Percentiles rank a stretch among this genome's conserved stretches.
Evolutionary conservation across 2,888 invertebrate species (phyloP).

Genomic region (Dasypolia templi): DNA sequence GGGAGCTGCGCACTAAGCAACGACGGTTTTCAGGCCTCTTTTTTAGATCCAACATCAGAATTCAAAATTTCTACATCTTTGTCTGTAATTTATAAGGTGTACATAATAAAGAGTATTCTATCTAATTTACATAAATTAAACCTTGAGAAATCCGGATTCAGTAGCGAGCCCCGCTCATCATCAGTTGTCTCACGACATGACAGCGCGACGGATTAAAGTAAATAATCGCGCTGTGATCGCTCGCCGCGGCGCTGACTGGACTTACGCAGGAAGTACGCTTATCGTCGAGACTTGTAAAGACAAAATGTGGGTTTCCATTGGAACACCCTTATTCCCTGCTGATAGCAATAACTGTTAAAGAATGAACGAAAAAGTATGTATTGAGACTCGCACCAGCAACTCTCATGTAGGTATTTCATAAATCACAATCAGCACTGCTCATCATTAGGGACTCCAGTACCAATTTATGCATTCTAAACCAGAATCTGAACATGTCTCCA

Average conservation of each 20-base stretch:
- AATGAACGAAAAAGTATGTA: too few relatives aligned
- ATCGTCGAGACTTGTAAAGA: constrained; percentile 73
- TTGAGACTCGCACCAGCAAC: neutral
- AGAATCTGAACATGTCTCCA: neutral
- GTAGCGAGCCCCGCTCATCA: constrained; percentile 44
- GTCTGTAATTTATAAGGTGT: too few relatives aligned
- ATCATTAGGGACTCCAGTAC: neutral
- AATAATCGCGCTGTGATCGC: constrained; percentile 78
- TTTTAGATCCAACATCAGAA: neutral
- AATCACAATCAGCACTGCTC: neutral
- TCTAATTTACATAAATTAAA: constrained; percentile 34
- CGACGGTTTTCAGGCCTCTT: neutral
- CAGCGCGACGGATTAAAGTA: constrained; percentile 82
- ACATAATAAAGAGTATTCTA: too few relatives aligned
- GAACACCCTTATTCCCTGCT: neutral
- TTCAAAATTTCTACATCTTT: too few relatives aligned
- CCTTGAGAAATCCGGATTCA: constrained; percentile 14
- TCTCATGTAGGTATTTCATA: neutral
- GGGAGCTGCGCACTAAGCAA: neutral
- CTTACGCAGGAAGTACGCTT: constrained; percentile 84
- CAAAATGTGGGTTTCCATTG: constrained; percentile 76
- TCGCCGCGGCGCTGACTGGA: constrained; percentile 66
- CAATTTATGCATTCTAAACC: neutral
- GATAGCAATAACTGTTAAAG: neutral
- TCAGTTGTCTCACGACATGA: constrained; percentile 68